These are phyloP conservation scores for Colius striatus DNA, from an alignment of 2,113 vertebrate genomes.

Conservation along the genomic window DNA sequence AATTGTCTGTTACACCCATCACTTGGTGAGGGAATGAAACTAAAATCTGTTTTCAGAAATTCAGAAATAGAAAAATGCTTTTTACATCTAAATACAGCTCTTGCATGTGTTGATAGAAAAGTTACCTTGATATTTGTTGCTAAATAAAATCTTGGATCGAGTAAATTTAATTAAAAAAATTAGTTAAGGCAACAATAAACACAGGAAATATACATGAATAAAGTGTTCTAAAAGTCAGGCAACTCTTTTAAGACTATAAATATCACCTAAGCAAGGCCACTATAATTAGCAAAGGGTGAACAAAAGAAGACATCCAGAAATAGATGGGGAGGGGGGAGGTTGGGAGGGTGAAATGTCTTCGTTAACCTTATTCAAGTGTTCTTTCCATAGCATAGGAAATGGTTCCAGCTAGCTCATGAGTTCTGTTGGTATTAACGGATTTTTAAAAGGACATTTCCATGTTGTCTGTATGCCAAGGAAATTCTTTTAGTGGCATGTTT, in stretches of 20 bases:
- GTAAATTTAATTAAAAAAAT: conserved; percentile 75
- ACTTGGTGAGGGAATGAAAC: conserved; percentile 27
- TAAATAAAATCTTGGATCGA: conserved; percentile 80
- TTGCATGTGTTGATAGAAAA: conserved; percentile 74
- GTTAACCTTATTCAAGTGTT: conserved; percentile 85
- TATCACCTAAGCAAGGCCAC: conserved; percentile 79
- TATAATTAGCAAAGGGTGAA: conserved; percentile 93
- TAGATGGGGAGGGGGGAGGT: conserved; percentile 80
- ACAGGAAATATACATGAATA: conserved; percentile 91
- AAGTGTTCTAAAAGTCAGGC: conserved; percentile 81
- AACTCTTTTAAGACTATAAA: conserved; percentile 87
- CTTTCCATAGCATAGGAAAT: conserved; percentile 82
- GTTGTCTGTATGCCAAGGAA: conserved; percentile 76
- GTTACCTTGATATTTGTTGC: conserved; percentile 79
- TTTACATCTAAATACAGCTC: conserved; percentile 68
- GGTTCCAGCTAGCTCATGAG: conserved; percentile 70
- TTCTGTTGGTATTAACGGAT: conserved; percentile 74
- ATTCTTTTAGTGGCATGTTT: conserved; percentile 78
- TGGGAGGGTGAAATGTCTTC: conserved; percentile 73
- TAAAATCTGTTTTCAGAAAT: conserved; percentile 65
- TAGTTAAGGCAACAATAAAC: conserved; percentile 80
- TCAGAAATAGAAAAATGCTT: conserved; percentile 52
- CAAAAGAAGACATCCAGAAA: conserved; percentile 92
- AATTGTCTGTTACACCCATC: neutral
- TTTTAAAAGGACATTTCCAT: conserved; percentile 77